phyloP scores from a whole-genome alignment of 2,113 vertebrate species.

The Glaucidium brasilianum region DNA sequence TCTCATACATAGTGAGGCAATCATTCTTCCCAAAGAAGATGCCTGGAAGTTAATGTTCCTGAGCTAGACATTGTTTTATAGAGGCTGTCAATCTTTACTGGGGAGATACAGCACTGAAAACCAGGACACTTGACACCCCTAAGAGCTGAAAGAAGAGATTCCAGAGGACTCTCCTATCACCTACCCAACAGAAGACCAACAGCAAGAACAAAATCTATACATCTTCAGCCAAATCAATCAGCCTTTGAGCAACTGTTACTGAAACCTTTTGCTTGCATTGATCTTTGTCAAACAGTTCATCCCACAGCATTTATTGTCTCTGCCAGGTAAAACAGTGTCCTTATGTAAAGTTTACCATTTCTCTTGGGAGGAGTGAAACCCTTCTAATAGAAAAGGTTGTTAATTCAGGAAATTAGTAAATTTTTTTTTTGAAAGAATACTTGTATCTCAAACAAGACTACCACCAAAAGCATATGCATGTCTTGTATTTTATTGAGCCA shows the following conservation, averaged over 20 bases:
- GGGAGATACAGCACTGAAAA: background rate
- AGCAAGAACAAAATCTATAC: background rate
- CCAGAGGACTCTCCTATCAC: background rate
- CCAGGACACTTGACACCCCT: background rate
- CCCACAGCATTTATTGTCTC: background rate
- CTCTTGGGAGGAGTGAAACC: background rate
- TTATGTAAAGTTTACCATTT: background rate
- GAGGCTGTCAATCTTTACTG: background rate
- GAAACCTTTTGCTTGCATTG: background rate
- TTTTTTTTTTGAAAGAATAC: background rate
- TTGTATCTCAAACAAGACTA: background rate
- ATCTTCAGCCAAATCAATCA: background rate
- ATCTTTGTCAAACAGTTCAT: background rate
- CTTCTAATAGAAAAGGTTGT: background rate
- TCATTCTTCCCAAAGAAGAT: background rate
- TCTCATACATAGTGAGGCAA: fast-evolving
- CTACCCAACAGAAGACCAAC: background rate
- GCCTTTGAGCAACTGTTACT: background rate
- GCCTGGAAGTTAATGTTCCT: background rate
- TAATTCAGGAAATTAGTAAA: background rate
- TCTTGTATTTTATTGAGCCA: background rate
- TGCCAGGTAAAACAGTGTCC: background rate
- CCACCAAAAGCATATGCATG: background rate
- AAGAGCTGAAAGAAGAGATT: background rate
- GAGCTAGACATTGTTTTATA: background rate